Evolutionary conservation across 2,113 vertebrate genomes (phyloP).

Genomic region (Oriolus oriolus): DNA sequence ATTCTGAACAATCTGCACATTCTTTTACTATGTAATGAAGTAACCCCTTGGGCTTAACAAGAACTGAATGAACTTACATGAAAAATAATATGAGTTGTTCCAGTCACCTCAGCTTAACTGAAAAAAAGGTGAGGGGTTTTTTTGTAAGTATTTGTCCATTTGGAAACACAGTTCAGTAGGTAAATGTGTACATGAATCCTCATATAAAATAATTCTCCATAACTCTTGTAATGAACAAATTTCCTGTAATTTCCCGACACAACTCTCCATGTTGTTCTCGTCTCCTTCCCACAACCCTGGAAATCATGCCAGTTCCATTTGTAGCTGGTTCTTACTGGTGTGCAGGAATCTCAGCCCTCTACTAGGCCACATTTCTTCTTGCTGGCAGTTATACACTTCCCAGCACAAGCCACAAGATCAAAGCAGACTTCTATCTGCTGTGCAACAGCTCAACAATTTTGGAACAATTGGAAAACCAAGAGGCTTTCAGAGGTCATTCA

Average conservation of each 20-base stretch:
- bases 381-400: neutral
- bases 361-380: neutral
- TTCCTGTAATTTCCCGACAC: neutral
- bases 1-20: neutral
- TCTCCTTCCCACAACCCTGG: neutral
- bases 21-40: neutral
- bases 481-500: neutral
- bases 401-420: neutral
- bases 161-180: neutral
- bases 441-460: neutral
- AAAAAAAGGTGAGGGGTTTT: neutral
- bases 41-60: neutral
- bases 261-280: neutral
- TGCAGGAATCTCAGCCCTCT: neutral
- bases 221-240: neutral
- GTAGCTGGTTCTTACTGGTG: neutral
- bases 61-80: neutral
- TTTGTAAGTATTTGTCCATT: neutral
- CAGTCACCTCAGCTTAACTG: neutral
- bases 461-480: neutral
- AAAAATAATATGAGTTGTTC: neutral
- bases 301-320: neutral
- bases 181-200: neutral
- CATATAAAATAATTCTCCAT: neutral
- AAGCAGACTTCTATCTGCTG: neutral